Conservation (phyloP, 2,113 vertebrate species). For the Grammomys surdaster region DNA sequence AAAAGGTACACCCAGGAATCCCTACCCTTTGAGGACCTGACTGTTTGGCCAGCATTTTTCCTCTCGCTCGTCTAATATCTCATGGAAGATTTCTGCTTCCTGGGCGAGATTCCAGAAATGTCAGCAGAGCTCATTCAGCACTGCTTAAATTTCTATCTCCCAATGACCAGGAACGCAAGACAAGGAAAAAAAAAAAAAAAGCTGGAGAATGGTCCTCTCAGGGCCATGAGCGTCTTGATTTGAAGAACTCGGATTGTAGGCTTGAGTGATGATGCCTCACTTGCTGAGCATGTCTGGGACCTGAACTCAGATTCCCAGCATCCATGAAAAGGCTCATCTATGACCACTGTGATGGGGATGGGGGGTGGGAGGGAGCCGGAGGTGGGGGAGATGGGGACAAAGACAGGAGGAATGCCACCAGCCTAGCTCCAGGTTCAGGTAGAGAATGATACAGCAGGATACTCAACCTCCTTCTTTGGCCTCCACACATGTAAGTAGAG, state of each 20-base stretch:
- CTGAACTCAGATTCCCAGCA: neutral
- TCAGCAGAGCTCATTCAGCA: neutral
- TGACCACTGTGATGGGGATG: neutral
- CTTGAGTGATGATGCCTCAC: neutral
- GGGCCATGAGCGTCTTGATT: neutral
- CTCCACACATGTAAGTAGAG: too few relatives aligned
- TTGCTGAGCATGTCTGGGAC: neutral
- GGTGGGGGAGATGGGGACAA: neutral
- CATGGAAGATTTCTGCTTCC: neutral
- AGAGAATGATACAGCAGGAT: neutral
- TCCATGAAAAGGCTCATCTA: neutral
- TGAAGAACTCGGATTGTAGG: conserved; percentile 11
- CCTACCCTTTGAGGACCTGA: neutral
- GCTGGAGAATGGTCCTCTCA: neutral
- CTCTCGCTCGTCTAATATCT: neutral
- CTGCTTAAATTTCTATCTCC: conserved; percentile 31
- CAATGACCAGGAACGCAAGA: neutral
- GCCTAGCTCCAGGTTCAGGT: neutral
- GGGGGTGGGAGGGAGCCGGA: too few relatives aligned
- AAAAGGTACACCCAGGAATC: neutral
- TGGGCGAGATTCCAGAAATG: conserved; percentile 9
- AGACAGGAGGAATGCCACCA: neutral
- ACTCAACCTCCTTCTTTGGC: neutral
- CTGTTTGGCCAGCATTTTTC: neutral
- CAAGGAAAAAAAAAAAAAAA: conserved; percentile 23